Evolutionary conservation across 2,888 invertebrate genomes (phyloP).

Genomic region (Lumbricus terrestris): DNA sequence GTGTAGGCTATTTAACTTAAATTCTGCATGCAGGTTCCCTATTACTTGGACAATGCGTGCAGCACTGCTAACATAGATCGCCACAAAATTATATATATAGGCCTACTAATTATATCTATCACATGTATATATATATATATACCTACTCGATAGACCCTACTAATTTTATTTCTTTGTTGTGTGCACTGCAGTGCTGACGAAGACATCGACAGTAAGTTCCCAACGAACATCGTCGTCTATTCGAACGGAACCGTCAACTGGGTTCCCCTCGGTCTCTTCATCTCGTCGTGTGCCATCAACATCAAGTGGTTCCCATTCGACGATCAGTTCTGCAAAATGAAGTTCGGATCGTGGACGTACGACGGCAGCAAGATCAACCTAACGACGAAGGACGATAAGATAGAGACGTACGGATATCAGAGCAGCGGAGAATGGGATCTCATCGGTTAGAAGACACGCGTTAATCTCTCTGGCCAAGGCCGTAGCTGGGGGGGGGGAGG

Average conservation of each 20-base stretch:
- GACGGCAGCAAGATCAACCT: slow-evolving; percentile 43
- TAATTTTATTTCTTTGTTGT: background rate
- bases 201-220: slow-evolving; percentile 44
- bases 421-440: slow-evolving; percentile 43
- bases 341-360: slow-evolving; percentile 46
- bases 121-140: too few species aligned
- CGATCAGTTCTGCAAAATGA: slow-evolving; percentile 42
- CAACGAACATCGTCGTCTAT: slow-evolving; percentile 41
- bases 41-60: too few species aligned
- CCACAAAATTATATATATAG: too few species aligned
- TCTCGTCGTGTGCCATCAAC: slow-evolving; percentile 41
- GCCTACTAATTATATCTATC: too few species aligned
- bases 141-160: too few species aligned
- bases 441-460: slow-evolving; percentile 31
- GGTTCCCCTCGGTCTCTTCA: slow-evolving; percentile 42
- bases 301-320: slow-evolving; percentile 44
- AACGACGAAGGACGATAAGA: slow-evolving; percentile 31
- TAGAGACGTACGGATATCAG: slow-evolving; percentile 37
- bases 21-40: too few species aligned
- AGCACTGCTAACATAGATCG: too few species aligned
- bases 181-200: slow-evolving; percentile 40
- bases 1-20: too few species aligned
- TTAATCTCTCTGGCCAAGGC: background rate
- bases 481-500: too few species aligned
- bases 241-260: slow-evolving; percentile 38